Base-by-base conservation (phyloP, 2,888 invertebrate species). In the Lasioglossum morio region DNA sequence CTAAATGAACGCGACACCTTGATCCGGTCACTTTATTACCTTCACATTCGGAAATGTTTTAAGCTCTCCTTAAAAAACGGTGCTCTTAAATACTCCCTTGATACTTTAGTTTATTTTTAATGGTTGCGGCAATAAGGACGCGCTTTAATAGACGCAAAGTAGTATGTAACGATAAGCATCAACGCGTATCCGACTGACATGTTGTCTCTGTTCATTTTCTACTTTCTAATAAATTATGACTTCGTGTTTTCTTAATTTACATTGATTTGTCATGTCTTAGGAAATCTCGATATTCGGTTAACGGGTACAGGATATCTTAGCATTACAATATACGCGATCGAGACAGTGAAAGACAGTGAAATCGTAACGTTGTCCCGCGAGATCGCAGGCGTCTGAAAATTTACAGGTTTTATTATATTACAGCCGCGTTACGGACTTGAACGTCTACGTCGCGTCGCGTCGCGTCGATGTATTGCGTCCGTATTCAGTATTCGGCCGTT, bases 341-440 rank as follows among this genome's bases (percentile, higher is more conserved):
- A 37, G n/a, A n/a, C n/a, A n/a, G n/a, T n/a, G n/a, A n/a, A n/a
- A 34, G 30, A 14, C 48, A 27, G 16, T 40, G n/a, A 23, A 48
- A 19, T 7, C 27, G 34, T 1, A 53, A 19, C 53, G 37, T 37
- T 19, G 34, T 2, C 40, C 23, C 16, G 72, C 14, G 27, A 23
- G 34, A 40, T 43, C 48, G 43, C 30, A 23, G 16, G 34, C 27
- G 43, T 30, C 14, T 30, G 66, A 46, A 72, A 57, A 63, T 48
- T 57, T 27, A 30, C 40, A 43, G n/a, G 30, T 75, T 80, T 82
- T 79, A 78, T 66, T 27, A 72, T 79, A 78, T 66, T 27, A 72
- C 30, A 34, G 14, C 10, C 48, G 16, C 14, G 73, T 37, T 53
- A 66, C 30, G 63, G 40, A 66, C 16, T 63, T 2, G 30, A n/a